A percentile compares a stretch with the other conserved stretches of the same genome.
Evolutionary conservation across 2,113 vertebrate species (phyloP).

Genomic region (Tachysurus vachellii): DNA sequence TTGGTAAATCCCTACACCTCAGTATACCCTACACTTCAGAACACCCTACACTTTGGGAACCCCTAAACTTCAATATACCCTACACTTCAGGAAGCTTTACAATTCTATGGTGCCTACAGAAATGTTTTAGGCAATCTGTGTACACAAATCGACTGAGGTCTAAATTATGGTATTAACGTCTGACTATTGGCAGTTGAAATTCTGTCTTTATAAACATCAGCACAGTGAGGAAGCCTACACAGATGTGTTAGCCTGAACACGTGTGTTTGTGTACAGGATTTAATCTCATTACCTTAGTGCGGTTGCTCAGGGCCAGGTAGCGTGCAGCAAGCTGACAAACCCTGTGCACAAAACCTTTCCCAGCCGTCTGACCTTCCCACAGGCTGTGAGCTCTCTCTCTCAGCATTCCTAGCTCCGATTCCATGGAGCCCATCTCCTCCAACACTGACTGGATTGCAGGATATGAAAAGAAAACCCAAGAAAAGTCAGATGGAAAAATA

Average conservation of each 20-base stretch:
- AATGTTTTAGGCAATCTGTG: neutral
- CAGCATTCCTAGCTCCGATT: constrained; percentile 87
- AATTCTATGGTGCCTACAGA: neutral
- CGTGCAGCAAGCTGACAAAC: constrained; percentile 95
- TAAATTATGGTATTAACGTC: neutral
- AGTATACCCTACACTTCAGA: neutral
- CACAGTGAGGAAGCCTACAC: neutral
- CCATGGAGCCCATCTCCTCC: constrained; percentile 89
- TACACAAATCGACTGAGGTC: neutral
- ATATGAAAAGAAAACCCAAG: neutral
- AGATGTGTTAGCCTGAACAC: constrained; percentile 37
- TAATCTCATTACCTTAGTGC: constrained; percentile 89
- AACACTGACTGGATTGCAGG: constrained; percentile 84
- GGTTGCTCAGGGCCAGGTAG: constrained; percentile 92
- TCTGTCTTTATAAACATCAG: neutral
- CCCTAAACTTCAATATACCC: too few species aligned
- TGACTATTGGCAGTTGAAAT: neutral
- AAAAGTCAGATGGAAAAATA: neutral
- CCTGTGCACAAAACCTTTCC: constrained; percentile 94
- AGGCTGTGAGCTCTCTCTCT: constrained; percentile 93
- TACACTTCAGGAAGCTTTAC: neutral
- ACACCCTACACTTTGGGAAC: neutral
- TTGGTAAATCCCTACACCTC: neutral
- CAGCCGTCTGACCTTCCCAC: constrained; percentile 92
- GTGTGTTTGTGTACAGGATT: constrained; percentile 44